Base-by-base conservation (phyloP, 2,888 invertebrate species). In the Muscina levida region DNA sequence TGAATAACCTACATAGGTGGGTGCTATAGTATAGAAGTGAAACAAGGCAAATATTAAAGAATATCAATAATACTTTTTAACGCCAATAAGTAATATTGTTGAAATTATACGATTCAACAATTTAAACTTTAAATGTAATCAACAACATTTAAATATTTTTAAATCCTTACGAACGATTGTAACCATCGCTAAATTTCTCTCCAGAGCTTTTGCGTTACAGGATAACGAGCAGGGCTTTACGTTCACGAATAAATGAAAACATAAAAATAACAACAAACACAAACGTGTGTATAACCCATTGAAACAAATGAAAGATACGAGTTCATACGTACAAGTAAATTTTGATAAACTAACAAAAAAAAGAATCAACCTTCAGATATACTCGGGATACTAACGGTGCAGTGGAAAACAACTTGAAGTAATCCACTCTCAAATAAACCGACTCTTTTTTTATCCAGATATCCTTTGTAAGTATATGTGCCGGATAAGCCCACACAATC, bases 391-490 rank as follows among this genome's bases (percentile, higher is more conserved):
- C n/a, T n/a, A n/a, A n/a, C n/a, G 31, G 8, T 5, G 42, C 39
- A 48, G 39, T 71, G 62, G 19, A 62, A 62, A 62, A 62, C 42
- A 62, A 42, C 42, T 13, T 62, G 42, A 39, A 62, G 62, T 62
- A 62, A 62, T 62, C 62, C 62, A 62, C 62, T 62, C n/a, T 22
- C 67, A 72, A 72, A 57, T 59, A 42, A 78, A 71, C 57, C 67
- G 66, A 79, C 75, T 75, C 67, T 82, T 31, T 80, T 39, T 39
- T 67, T 74, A 46, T 72, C 26, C 56, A 42, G 10, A 31, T n/a
- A 44, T 73, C 67, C 66, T 66, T 73, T 26, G 73, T 46, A 65
- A 59, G 39, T 57, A 57, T 48, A n/a, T 66, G 66, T 5, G 65
- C 6, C 22, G 11, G 19, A 57, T 57, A 31, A 31, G 42, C 65